phyloP scores from a whole-genome alignment of 2,113 vertebrate species.

The Piaya cayana region DNA sequence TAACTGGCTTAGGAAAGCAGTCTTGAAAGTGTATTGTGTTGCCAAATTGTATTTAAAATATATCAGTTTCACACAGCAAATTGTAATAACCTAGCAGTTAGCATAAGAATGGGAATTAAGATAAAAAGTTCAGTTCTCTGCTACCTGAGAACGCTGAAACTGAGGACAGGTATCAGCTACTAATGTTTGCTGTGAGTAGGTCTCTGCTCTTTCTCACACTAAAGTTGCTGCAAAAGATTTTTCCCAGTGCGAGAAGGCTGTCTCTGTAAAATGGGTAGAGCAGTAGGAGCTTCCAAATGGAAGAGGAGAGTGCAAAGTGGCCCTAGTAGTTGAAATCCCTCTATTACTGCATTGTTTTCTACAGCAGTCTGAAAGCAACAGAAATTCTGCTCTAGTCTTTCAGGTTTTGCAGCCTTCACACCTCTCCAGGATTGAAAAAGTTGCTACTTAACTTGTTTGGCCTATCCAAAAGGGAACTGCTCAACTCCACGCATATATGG shows the following conservation, averaged over 20 bases:
- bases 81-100: not conserved
- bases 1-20: not conserved
- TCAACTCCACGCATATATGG: not conserved
- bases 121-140: not conserved
- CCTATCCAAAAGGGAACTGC: not conserved
- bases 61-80: not conserved
- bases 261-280: not conserved
- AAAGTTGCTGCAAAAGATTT: not conserved
- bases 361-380: not conserved
- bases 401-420: not conserved
- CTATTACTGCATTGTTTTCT: not conserved
- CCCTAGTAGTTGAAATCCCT: not conserved
- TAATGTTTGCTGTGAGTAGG: not conserved
- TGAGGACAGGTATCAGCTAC: not conserved
- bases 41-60: not conserved
- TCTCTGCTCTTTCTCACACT: not conserved
- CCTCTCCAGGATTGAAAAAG: not conserved
- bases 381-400: not conserved
- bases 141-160: not conserved
- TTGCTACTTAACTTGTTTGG: not conserved
- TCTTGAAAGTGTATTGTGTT: not conserved
- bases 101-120: not conserved
- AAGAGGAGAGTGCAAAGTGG: not conserved
- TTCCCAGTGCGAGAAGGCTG: not conserved
- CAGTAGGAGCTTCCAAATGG: not conserved